Evolutionary conservation across 2,797 vertebrate genomes (phyloP).

Genomic region (Phyllotis vaccarum): DNA sequence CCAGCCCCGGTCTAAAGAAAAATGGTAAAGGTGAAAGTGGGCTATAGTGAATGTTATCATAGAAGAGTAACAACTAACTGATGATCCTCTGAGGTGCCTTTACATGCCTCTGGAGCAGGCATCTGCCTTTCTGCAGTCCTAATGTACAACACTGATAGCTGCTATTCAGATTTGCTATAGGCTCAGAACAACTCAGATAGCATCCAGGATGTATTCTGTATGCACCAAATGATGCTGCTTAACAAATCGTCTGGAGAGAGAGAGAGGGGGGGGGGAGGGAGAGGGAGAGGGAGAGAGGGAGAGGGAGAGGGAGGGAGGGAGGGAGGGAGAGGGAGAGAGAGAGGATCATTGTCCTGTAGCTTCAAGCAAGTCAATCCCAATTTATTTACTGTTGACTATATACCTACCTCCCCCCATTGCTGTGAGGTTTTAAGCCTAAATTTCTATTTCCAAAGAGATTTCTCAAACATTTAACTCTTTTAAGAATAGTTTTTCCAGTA

Average conservation of each 20-base stretch:
- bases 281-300: not conserved
- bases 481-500: not conserved
- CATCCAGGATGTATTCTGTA: not conserved
- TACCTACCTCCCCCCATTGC: not conserved
- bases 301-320: not conserved
- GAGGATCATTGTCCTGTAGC: constrained; percentile 17
- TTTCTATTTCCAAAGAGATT: constrained; percentile 50
- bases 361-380: not conserved
- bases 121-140: not conserved
- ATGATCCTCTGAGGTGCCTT: not conserved
- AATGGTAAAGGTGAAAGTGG: constrained; percentile 26
- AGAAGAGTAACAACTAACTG: not conserved
- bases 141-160: not conserved
- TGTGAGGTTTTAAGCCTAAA: not conserved
- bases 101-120: not conserved
- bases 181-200: not conserved
- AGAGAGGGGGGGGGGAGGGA: not conserved
- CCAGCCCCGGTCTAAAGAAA: constrained; percentile 25
- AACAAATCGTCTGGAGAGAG: not conserved
- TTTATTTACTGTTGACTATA: not conserved
- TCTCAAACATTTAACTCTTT: constrained; percentile 1
- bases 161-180: not conserved
- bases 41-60: not conserved
- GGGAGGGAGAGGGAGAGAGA: too few species aligned
- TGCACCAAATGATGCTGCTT: constrained; percentile 21